Conservation (phyloP, 2,888 invertebrate genomes). For the Ochropleura plecta region DNA sequence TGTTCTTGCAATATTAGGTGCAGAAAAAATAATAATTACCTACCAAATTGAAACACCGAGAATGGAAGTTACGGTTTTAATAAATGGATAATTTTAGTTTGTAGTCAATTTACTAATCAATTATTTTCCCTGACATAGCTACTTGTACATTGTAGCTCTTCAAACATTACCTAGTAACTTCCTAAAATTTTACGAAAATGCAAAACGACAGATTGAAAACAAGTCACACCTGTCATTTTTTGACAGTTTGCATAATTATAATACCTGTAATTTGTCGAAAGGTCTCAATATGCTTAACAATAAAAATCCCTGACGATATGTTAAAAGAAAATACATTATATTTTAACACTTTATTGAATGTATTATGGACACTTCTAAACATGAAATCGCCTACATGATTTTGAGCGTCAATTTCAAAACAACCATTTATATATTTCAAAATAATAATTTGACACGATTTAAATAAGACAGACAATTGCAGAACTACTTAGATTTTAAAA, state of each 20-base stretch:
- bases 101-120: not conserved
- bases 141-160: not conserved
- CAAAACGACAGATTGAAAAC: not conserved
- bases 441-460: conserved; percentile 41
- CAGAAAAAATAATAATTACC: not conserved
- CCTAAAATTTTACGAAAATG: too few relatives aligned
- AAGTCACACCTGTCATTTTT: not conserved
- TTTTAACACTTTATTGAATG: conserved; percentile 80
- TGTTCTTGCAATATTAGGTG: not conserved
- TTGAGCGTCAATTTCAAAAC: conserved; percentile 81
- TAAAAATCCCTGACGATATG: not conserved
- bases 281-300: not conserved
- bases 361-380: conserved; percentile 86
- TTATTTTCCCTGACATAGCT: not conserved
- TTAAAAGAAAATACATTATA: conserved; percentile 37
- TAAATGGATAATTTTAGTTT: not conserved
- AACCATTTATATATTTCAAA: conserved; percentile 67
- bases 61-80: not conserved
- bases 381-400: conserved; percentile 78
- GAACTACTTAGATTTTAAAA: not conserved
- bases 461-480: not conserved
- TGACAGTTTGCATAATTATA: not conserved
- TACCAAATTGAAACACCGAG: not conserved
- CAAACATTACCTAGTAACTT: not conserved
- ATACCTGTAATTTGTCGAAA: not conserved